phyloP scores from a whole-genome alignment of 2,113 vertebrate species.

The Bungarus multicinctus region DNA sequence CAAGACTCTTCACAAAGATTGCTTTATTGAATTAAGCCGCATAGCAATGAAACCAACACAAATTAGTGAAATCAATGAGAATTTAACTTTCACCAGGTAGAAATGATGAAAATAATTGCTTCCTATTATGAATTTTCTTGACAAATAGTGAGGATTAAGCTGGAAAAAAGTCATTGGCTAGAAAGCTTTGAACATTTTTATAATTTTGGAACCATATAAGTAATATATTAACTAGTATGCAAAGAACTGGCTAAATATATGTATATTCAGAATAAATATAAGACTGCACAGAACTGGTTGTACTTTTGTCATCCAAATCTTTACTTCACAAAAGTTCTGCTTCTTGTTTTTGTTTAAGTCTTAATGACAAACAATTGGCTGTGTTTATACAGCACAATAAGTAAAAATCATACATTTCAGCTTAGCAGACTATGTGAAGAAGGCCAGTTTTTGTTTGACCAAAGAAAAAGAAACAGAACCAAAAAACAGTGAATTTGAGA shows the following conservation, averaged over 20 bases:
- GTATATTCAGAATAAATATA: neutral
- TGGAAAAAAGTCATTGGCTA: neutral
- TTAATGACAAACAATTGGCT: neutral
- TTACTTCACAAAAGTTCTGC: neutral
- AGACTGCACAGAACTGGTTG: neutral
- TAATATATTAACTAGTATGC: neutral
- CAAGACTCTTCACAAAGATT: constrained; percentile 3
- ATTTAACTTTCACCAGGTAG: neutral
- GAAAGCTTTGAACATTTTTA: neutral
- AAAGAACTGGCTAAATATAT: neutral
- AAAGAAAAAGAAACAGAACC: neutral
- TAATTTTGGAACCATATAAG: neutral
- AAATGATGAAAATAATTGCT: neutral
- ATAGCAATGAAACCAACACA: neutral
- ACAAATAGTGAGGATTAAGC: too few species aligned
- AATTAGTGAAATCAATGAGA: neutral
- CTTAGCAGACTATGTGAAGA: neutral
- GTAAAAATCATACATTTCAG: neutral
- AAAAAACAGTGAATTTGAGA: neutral
- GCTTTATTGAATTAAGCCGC: accelerated
- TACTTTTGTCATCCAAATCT: neutral
- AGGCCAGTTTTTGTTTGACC: neutral
- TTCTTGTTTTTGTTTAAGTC: neutral
- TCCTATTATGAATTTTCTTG: neutral
- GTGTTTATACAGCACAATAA: neutral